Evolutionary conservation across 1,140 invertebrate species (phyloP), one percentile per base, ranked within the genome.

Genomic region (Leptopilina clavipes): DNA sequence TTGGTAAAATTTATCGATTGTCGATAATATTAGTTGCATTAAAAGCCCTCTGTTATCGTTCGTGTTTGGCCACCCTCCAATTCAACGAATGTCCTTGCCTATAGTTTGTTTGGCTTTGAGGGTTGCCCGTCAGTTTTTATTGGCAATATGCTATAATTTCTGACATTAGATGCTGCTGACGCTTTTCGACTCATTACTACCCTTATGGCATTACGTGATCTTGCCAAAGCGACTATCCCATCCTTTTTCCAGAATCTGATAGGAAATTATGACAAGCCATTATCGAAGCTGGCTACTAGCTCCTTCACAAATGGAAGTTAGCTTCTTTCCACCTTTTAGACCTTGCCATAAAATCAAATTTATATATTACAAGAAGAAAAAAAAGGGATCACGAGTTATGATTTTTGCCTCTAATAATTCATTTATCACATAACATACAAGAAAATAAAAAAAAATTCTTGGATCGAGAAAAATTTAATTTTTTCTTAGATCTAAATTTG

Each of bases 131-230:
- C 78, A 82, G 85, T 89, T 90, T 91, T 91, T 91, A 91, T 91
- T 91, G 89, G 86, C 90, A 91, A 91, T 91, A 91, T 91, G 88
- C 89, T 90, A 90, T 91, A 90, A 90, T 91, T 91, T 86, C 88
- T 85, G 86, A 90, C 88, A 90, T 90, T 91, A 90, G 90, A 89
- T 85, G 88, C 89, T 83, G 88, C 87, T 90, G 89, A 90, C 89
- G 89, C 89, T 89, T 88, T 87, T 79, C 82, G 85, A 85, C 89
- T 91, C 90, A 90, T 90, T 90, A 91, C 87, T 84, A 74, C 84
- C 81, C 82, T 83, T 82, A 84, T 84, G 79, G 82, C 79, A 77
- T 82, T 84, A 89, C 86, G 87, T 87, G 87, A 90, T 89, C 84
- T 87, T 84, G 83, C 79, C 84, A 82, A 81, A 86, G 79, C 79